Evolutionary conservation across 2,888 invertebrate species (phyloP).

Genomic region (Pollenia griseotomentosa): DNA sequence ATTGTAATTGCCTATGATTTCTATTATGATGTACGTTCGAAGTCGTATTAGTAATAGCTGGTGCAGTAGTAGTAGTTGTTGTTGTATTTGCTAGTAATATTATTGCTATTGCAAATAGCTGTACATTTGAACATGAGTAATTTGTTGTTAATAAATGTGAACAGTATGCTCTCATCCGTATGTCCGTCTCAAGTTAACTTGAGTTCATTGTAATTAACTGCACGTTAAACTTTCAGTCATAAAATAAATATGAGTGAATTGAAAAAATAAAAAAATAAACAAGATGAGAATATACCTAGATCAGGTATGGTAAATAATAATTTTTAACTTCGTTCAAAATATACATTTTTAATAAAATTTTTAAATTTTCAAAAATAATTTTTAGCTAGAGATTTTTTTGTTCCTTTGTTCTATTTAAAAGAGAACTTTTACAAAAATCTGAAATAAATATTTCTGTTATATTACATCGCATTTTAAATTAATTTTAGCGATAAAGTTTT

Average conservation of each 20-base stretch:
- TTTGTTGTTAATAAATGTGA: slow-evolving; percentile 59
- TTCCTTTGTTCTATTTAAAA: too few relatives aligned
- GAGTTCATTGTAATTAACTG: slow-evolving; percentile 62
- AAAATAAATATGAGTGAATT: slow-evolving; percentile 8
- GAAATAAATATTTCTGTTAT: too few relatives aligned
- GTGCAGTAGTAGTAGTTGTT: not conserved
- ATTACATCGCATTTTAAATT: too few relatives aligned
- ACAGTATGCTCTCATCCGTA: slow-evolving; percentile 63
- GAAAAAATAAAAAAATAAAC: not conserved
- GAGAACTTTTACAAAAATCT: too few relatives aligned
- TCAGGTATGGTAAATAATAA: too few relatives aligned
- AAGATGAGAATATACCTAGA: too few relatives aligned
- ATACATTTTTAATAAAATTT: too few relatives aligned
- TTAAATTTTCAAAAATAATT: too few relatives aligned
- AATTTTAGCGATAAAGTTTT: too few relatives aligned
- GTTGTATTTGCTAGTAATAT: not conserved
- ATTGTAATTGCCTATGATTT: slow-evolving; percentile 24
- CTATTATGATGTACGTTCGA: slow-evolving; percentile 4
- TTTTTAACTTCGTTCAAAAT: too few relatives aligned
- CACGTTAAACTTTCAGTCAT: slow-evolving; percentile 44
- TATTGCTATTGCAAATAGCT: slow-evolving; percentile 28
- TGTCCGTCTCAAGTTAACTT: slow-evolving; percentile 60
- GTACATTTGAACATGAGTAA: slow-evolving; percentile 39
- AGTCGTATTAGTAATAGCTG: not conserved
- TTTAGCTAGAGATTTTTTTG: too few relatives aligned